phyloP scores from a whole-genome alignment of 2,797 vertebrate species.

The Tragopan temminckii region DNA sequence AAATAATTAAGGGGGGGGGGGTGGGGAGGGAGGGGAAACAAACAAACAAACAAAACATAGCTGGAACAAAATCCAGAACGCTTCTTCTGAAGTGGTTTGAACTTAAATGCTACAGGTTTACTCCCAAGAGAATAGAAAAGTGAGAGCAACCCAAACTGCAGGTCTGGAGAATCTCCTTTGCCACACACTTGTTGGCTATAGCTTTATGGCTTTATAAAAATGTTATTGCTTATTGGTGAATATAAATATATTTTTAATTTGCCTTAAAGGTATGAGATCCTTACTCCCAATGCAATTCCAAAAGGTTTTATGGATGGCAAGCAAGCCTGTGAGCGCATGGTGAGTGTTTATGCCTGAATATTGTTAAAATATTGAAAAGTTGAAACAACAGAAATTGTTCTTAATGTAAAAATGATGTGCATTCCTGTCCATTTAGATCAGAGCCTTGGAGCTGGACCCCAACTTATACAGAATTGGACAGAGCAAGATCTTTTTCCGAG shows the following conservation, averaged over 20 bases:
- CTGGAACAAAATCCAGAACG: not conserved
- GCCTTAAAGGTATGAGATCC: slow-evolving; percentile 92
- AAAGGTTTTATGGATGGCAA: slow-evolving; percentile 99
- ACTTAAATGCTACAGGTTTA: not conserved
- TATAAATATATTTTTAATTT: slow-evolving; percentile 10
- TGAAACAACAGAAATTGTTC: not conserved
- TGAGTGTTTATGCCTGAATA: slow-evolving; percentile 66
- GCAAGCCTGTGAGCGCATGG: slow-evolving; percentile 97
- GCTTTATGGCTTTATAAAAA: not conserved
- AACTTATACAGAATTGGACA: slow-evolving; percentile 97
- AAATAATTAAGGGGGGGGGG: no score
- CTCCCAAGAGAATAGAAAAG: not conserved
- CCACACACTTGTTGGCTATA: not conserved
- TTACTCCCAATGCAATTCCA: slow-evolving; percentile 97
- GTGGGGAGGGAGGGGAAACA: no score
- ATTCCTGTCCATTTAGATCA: slow-evolving; percentile 84
- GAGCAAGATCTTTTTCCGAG: slow-evolving; percentile 99
- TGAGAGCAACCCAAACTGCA: not conserved
- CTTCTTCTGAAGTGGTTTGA: not conserved
- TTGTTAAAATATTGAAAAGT: not conserved
- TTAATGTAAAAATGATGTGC: not conserved
- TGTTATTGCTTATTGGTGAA: not conserved
- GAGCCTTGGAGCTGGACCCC: slow-evolving; percentile 93
- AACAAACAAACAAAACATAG: not conserved
- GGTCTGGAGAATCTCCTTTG: not conserved